Conservation (phyloP, 1,140 invertebrate species). For the Anastrepha ludens region DNA sequence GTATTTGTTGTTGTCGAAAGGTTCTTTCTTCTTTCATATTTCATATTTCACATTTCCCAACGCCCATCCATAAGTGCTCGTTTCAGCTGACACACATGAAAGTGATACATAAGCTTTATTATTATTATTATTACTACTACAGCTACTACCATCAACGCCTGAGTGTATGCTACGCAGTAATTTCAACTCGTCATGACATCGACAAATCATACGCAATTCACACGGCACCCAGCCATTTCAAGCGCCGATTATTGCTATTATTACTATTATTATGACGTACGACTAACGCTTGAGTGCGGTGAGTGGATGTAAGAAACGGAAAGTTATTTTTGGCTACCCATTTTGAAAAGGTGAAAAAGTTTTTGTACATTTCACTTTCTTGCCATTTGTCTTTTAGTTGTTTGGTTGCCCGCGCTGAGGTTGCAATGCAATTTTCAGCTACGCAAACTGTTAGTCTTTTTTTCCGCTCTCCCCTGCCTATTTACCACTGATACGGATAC, state of each 20-base stretch:
- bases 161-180: not conserved
- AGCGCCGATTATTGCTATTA: not conserved
- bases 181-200: constrained; percentile 3
- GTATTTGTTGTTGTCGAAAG: not conserved
- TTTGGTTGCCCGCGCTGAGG: too few species aligned
- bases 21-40: not conserved
- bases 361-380: too few species aligned
- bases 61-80: too few species aligned
- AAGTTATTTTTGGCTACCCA: too few species aligned
- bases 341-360: too few species aligned
- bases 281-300: too few species aligned
- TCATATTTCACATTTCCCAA: not conserved
- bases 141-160: not conserved
- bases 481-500: too few species aligned
- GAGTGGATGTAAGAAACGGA: too few species aligned
- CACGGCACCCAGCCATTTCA: not conserved
- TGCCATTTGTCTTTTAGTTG: too few species aligned
- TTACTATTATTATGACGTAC: not conserved
- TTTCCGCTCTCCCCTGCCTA: too few species aligned
- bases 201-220: constrained; percentile 1
- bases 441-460: too few species aligned
- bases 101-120: not conserved
- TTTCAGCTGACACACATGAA: not conserved
- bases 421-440: too few species aligned
- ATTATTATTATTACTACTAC: not conserved